A percentile compares a stretch with the other conserved stretches of the same genome.
Conservation (phyloP, 1,140 invertebrate genomes). For the Pseudomyrmex concolor region DNA sequence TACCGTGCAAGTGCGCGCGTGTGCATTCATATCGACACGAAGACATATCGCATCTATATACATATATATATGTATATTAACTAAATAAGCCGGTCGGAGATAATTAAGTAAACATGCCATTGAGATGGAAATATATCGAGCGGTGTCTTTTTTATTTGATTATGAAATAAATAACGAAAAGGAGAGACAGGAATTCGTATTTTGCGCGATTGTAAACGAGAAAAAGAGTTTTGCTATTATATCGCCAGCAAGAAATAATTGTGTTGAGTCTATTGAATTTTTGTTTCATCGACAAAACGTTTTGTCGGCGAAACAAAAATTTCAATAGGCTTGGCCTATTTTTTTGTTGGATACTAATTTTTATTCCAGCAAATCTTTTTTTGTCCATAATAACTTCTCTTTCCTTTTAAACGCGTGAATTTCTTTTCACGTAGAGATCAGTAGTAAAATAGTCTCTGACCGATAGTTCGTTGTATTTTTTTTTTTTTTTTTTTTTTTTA, state of each 20-base stretch:
- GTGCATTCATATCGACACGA: background rate
- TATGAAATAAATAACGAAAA: background rate
- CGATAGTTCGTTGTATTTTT: background rate
- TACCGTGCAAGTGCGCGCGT: background rate
- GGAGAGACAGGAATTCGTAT: too few species aligned
- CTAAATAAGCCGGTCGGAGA: conserved; percentile 37
- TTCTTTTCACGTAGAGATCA: background rate
- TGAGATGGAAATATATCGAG: background rate
- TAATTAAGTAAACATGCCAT: conserved; percentile 47
- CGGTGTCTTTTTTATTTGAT: background rate
- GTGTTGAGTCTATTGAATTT: background rate
- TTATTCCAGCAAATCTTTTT: too few species aligned
- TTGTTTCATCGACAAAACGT: background rate
- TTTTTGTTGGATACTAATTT: too few species aligned
- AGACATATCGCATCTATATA: background rate
- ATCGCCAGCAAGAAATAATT: background rate
- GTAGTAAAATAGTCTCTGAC: background rate
- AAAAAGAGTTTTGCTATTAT: too few species aligned
- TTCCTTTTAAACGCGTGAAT: background rate
- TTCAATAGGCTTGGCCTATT: too few species aligned
- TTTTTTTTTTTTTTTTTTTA: background rate
- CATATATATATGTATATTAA: conserved; percentile 15
- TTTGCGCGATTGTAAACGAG: too few species aligned
- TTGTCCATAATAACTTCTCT: too few species aligned
- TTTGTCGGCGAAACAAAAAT: too few species aligned